Base-by-base conservation (phyloP, 1,140 invertebrate species). In the Telenomus remus region DNA sequence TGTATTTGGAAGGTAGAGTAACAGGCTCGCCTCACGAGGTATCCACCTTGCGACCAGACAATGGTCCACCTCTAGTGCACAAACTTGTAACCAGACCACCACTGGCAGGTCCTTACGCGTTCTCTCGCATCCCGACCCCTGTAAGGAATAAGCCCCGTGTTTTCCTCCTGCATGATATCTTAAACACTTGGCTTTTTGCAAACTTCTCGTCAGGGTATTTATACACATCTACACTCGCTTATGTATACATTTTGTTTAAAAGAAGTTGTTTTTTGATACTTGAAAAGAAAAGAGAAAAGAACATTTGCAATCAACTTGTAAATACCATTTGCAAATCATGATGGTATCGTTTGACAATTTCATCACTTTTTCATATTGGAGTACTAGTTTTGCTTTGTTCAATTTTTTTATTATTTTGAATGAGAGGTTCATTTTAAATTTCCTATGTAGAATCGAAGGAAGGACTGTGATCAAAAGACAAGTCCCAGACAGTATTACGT, bases 401-500 rank as follows among this genome's bases (percentile, higher is more conserved):
- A 15, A 43, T 12, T 12, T 34, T n/a, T 16, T 10, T 1, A 39
- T 50, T 37, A n/a, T 42, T 55, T 60, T 10, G n/a, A 61, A 27
- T 8, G 7, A 14, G 27, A 50, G 35, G 9, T 43, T 43, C 55
- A 47, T 5, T 19, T 33, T 12, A 16, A 50, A 9, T 16, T 14
- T 61, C 13, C 63, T 8, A 44, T 75, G 16, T 64, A 89, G 89
- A 51, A 83, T 82, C 51, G 91, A 92, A 55, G 91, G 91, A 14
- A 89, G 89, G 84, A 89, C 90, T 19, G 88, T 90, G 2, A 84
- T 90, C 33, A 87, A 90, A 66, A 86, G 89, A 63, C 79, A 66
- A 39, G 92, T 96, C 33, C 97, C 97, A 0, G 93, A 96, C 72
- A 95, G 95, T 0, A 95, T 98, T 9, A 98, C 96, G 0, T 96